phyloP scores from a whole-genome alignment of 2,113 vertebrate genomes.

The Panurus biarmicus region DNA sequence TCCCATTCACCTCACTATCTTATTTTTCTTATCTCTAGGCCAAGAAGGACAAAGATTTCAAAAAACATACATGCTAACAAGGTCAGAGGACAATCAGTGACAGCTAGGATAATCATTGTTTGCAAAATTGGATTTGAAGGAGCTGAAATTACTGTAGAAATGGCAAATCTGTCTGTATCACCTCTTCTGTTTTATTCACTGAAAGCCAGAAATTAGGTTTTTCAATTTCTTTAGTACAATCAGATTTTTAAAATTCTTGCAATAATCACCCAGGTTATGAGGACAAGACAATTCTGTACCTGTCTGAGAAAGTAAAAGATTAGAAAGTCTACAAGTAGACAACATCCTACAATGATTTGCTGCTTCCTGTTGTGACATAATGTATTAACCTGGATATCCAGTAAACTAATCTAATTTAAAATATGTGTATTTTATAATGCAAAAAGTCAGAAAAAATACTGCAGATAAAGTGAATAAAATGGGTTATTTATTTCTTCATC shows the following conservation, averaged over 20 bases:
- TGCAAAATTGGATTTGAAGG: conserved; percentile 28
- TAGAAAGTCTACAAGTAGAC: background rate
- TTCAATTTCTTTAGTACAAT: background rate
- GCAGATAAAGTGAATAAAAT: background rate
- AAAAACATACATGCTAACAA: background rate
- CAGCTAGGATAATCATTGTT: background rate
- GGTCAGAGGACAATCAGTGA: conserved; percentile 16
- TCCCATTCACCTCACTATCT: background rate
- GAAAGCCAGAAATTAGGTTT: background rate
- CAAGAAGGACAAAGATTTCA: conserved; percentile 15
- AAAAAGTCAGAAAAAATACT: background rate
- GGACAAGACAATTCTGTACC: background rate
- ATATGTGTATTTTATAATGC: background rate
- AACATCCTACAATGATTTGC: background rate
- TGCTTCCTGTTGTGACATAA: background rate
- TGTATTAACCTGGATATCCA: background rate
- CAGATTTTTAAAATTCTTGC: background rate
- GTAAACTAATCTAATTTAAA: background rate
- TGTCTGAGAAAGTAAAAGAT: background rate
- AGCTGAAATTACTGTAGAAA: background rate
- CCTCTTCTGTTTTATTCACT: background rate
- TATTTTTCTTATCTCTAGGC: background rate
- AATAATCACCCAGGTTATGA: conserved; percentile 17
- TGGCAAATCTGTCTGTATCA: background rate
- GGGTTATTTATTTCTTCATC: background rate